A percentile compares a stretch with the other conserved stretches of the same genome.
phyloP scores from a whole-genome alignment of 2,113 vertebrate genomes.

The Etheostoma spectabile region DNA sequence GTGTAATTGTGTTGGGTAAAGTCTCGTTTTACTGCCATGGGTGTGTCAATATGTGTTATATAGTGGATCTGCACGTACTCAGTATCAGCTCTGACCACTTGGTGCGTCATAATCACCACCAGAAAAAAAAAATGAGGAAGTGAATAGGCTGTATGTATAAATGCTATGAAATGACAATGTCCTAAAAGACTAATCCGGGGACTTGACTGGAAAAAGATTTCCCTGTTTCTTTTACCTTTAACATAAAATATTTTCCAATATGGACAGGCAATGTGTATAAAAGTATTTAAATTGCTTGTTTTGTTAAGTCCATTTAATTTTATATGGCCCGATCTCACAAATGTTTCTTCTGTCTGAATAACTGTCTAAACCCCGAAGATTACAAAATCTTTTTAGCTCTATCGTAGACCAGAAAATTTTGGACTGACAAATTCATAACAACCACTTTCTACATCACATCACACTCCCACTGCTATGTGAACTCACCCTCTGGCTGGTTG shows the following conservation, averaged over 20 bases:
- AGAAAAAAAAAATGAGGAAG: neutral
- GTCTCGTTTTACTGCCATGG: neutral
- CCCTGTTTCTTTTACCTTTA: neutral
- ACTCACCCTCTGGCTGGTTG: conserved; percentile 89
- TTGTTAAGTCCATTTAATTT: neutral
- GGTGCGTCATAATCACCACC: neutral
- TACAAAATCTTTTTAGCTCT: neutral
- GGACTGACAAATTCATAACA: neutral
- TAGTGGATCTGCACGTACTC: neutral
- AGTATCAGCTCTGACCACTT: neutral
- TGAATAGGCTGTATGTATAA: neutral
- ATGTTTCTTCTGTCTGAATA: too few relatives aligned
- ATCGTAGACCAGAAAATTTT: neutral
- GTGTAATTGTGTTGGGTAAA: neutral
- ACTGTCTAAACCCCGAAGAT: neutral
- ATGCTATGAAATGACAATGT: neutral
- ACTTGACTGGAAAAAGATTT: neutral
- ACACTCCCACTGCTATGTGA: neutral
- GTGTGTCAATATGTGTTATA: neutral
- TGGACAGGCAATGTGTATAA: neutral
- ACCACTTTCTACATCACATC: neutral
- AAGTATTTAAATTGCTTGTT: neutral
- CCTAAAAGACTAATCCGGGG: neutral
- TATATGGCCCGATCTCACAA: neutral
- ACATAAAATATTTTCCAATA: neutral